These are phyloP conservation scores for Micromussa lordhowensis DNA, from an alignment of 92 coral and sea anemone genomes.

Conservation along the genomic window DNA sequence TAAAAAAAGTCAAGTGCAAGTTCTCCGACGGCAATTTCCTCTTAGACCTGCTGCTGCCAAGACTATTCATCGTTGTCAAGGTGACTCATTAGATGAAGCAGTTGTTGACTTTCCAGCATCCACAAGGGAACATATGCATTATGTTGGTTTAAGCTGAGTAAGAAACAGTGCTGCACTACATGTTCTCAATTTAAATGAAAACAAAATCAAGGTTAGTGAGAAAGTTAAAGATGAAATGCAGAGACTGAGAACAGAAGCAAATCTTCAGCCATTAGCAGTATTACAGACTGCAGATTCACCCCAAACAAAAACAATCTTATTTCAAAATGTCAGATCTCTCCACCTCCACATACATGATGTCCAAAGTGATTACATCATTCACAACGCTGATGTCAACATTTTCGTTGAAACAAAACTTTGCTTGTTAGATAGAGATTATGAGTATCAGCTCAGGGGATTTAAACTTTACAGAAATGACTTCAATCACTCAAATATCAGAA, in stretches of 20 bases:
- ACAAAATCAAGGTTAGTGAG: conserved; percentile 47
- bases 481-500: conserved; percentile 47
- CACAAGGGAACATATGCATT: conserved; percentile 60
- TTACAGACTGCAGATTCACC: background rate
- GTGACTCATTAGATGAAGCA: conserved; percentile 56
- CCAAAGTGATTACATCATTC: conserved; percentile 58
- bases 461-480: conserved; percentile 65
- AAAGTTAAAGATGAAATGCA: conserved; percentile 54
- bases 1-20: conserved; percentile 35
- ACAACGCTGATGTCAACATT: conserved; percentile 71
- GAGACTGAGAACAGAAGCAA: conserved; percentile 47
- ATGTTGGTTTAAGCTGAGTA: conserved; percentile 57
- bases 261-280: conserved; percentile 26
- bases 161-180: conserved; percentile 51
- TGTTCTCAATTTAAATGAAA: conserved; percentile 50
- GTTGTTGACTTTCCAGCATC: conserved; percentile 61
- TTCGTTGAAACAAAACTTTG: conserved; percentile 74
- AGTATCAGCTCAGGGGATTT: conserved; percentile 37
- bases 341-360: conserved; percentile 66
- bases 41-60: conserved; percentile 63
- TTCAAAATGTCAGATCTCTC: conserved; percentile 81
- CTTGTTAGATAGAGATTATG: conserved; percentile 35
- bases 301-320: conserved; percentile 41
- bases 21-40: conserved; percentile 64
- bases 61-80: conserved; percentile 72